phyloP scores from a whole-genome alignment of 2,888 invertebrate species.

The Eremobia ochroleuca region DNA sequence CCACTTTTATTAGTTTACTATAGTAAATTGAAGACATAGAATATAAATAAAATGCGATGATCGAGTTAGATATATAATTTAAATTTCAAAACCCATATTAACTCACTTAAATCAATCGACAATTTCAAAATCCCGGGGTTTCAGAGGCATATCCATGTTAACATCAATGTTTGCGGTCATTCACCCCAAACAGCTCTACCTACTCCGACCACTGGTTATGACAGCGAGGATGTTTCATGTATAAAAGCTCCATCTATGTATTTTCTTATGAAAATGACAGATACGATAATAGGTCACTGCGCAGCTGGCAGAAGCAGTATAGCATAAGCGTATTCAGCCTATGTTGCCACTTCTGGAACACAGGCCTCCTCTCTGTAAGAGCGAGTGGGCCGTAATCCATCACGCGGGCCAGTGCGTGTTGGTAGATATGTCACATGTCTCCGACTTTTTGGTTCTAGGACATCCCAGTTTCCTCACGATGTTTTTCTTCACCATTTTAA shows the following conservation, averaged over 20 bases:
- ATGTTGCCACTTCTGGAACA: background rate
- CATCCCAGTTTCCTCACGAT: background rate
- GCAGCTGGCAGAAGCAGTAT: background rate
- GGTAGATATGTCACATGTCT: background rate
- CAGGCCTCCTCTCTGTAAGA: too few relatives aligned
- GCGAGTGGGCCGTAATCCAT: background rate
- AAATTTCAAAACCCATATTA: too few relatives aligned
- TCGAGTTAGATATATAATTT: too few relatives aligned
- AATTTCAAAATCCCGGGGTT: too few relatives aligned
- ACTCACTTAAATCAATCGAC: too few relatives aligned
- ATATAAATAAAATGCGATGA: too few relatives aligned
- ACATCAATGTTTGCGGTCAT: too few relatives aligned
- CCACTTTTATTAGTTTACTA: too few relatives aligned
- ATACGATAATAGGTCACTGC: background rate
- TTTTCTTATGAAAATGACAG: background rate
- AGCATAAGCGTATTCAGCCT: background rate
- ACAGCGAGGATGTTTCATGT: background rate
- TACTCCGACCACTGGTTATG: too few relatives aligned
- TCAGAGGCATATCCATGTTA: too few relatives aligned
- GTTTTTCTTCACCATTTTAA: background rate
- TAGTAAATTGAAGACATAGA: too few relatives aligned
- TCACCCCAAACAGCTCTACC: too few relatives aligned
- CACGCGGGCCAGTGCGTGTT: background rate
- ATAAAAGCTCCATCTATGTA: background rate
- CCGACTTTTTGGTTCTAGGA: background rate